Evolutionary conservation across 2,888 invertebrate species (phyloP), one percentile per base, ranked within the genome.

Genomic region (Netelia fuscicornis): DNA sequence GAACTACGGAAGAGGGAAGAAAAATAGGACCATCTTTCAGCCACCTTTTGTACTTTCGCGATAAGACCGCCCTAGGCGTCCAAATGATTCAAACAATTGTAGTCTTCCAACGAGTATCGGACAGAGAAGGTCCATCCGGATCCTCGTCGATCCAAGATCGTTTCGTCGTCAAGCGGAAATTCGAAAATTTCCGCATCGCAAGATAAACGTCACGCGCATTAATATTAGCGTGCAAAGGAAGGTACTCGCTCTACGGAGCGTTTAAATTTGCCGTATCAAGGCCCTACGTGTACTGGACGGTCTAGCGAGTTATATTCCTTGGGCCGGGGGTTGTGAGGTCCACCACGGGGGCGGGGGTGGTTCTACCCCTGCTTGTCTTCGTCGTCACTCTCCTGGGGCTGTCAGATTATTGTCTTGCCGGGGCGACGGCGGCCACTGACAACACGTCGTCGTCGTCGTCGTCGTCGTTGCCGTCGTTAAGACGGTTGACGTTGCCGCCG

Each of bases 341-440:
- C 91, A 92, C 91, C 91, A 92, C 92, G 91, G 92, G 91, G 92
- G 89, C 91, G 91, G 91, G 92, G 91, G 91, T 92, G 91, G 91
- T 89, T 84, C 88, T 91, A 87, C 90, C 91, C 91, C 91, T 92
- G 92, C 91, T 92, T 89, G 89, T 92, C 90, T 90, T 92, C 90
- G 90, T 91, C 89, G 90, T 91, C 90, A 91, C 89, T 89, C 89
- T 91, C 86, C 89, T 91, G 83, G 85, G 85, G 80, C 80, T 83
- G 83, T 71, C 80, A 76, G 85, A 77, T 85, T 64, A 83, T 76
- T 68, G 85, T 83, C 54, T 75, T 85, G 86, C 87, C 87, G 85
- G 87, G 84, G 88, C 89, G 89, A 90, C 91, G 90, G 87, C 91
- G 91, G 89, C 90, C 85, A 87, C 83, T 78, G 86, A 87, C 76